These are phyloP conservation scores for Pelecanoides urinatrix DNA, from an alignment of 2,113 vertebrate genomes.

Conservation along the genomic window DNA sequence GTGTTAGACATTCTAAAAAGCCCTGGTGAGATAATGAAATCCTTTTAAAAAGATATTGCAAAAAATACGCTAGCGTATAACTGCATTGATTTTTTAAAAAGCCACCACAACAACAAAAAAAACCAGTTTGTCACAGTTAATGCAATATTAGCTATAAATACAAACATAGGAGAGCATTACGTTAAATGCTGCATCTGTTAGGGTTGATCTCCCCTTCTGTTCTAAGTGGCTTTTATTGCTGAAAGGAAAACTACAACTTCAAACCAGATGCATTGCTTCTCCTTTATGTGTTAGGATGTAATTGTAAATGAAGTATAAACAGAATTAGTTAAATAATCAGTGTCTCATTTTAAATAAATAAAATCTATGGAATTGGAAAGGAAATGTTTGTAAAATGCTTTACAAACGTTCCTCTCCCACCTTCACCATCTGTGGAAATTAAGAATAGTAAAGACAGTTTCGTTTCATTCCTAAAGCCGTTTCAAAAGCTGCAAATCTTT, in stretches of 20 bases:
- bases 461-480: not conserved
- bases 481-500: not conserved
- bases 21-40: constrained; percentile 79
- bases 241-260: not conserved
- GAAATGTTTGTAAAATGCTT: not conserved
- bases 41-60: not conserved
- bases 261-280: not conserved
- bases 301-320: not conserved
- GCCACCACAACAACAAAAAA: not conserved
- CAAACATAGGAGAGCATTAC: not conserved
- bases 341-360: not conserved
- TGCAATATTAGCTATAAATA: not conserved
- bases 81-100: not conserved
- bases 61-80: not conserved
- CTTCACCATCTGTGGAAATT: not conserved
- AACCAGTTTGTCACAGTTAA: not conserved
- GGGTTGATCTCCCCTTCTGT: not conserved
- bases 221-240: not conserved
- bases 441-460: not conserved
- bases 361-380: not conserved
- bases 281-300: not conserved
- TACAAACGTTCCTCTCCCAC: not conserved
- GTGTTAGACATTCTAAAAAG: constrained; percentile 91
- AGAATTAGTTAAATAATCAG: not conserved
- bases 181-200: not conserved